Evolutionary conservation across 1,140 invertebrate species (phyloP).

Genomic region (Macrocentrus cingulum): DNA sequence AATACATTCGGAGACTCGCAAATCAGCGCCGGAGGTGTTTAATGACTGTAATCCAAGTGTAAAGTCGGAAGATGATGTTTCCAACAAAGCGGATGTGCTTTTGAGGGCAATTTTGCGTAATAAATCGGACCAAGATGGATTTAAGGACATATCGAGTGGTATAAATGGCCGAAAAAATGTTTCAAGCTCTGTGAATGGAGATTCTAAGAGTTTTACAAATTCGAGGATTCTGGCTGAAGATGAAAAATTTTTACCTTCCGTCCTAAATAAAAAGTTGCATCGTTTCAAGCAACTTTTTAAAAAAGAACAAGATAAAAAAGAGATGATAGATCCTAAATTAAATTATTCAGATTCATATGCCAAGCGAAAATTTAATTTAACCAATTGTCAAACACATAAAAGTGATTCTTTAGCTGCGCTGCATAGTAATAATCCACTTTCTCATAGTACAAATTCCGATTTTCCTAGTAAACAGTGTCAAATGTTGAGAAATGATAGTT

Average conservation of each 20-base stretch:
- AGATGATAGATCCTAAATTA: constrained; percentile 6
- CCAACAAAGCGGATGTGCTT: constrained; percentile 60
- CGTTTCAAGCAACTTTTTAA: constrained; percentile 49
- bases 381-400: constrained; percentile 2
- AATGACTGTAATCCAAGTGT: neutral
- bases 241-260: constrained; percentile 42
- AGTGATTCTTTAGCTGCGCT: constrained; percentile 13
- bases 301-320: constrained; percentile 41
- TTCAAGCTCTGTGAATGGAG: constrained; percentile 15
- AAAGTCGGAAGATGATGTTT: constrained; percentile 33
- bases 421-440: constrained; percentile 37
- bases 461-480: constrained; percentile 4
- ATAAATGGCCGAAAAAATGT: constrained; percentile 31
- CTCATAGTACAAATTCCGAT: constrained; percentile 45
- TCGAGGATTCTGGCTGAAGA: constrained; percentile 34
- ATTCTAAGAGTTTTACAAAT: neutral
- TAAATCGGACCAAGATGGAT: constrained; percentile 39
- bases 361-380: constrained; percentile 28
- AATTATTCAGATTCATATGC: constrained; percentile 8
- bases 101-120: constrained; percentile 60
- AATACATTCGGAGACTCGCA: neutral
- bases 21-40: neutral
- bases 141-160: constrained; percentile 35
- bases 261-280: constrained; percentile 46
- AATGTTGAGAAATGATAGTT: neutral